Evolutionary conservation across 2,113 vertebrate genomes (phyloP).

Genomic region (Halcyon senegalensis): DNA sequence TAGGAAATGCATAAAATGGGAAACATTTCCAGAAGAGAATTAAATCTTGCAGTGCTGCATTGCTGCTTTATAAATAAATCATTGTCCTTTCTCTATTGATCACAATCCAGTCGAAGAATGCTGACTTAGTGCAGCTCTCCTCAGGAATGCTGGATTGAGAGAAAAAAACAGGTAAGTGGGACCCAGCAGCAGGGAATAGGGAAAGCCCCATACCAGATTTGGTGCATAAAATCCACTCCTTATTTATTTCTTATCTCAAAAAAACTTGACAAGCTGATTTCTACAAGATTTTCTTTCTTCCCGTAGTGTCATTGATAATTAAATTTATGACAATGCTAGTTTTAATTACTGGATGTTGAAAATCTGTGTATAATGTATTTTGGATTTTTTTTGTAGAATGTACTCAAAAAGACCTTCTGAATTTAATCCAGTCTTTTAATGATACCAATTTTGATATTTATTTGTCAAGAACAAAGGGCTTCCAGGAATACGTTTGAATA

Average conservation of each 20-base stretch:
- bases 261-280: neutral
- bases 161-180: neutral
- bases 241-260: neutral
- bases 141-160: neutral
- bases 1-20: slow-evolving; percentile 13
- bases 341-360: neutral
- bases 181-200: neutral
- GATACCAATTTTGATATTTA: neutral
- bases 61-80: slow-evolving; percentile 71
- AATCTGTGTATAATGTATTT: neutral
- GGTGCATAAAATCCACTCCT: neutral
- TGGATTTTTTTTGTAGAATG: neutral
- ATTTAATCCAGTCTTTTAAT: neutral
- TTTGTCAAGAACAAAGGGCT: neutral
- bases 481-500: neutral
- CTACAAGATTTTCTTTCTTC: neutral
- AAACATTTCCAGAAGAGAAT: neutral
- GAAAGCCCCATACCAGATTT: neutral
- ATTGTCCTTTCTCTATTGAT: slow-evolving; percentile 64
- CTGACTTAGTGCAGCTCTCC: slow-evolving; percentile 53
- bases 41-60: slow-evolving; percentile 56
- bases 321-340: neutral
- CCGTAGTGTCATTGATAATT: neutral
- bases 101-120: slow-evolving; percentile 47
- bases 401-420: neutral